These are phyloP conservation scores for Carassius auratus DNA, from an alignment of 2,113 vertebrate species.

Conservation along the genomic window DNA sequence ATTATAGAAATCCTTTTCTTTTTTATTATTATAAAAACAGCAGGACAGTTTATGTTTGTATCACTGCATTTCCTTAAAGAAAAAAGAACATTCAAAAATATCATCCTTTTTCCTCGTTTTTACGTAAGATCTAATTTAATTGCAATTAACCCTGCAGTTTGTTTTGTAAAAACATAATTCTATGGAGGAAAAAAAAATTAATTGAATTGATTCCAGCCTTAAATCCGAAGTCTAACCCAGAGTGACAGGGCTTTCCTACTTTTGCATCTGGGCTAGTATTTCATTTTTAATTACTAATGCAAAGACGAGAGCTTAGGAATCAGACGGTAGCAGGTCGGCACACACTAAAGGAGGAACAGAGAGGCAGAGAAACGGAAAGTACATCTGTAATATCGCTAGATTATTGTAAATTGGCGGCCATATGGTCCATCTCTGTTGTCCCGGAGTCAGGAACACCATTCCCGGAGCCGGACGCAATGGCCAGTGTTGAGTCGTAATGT, in stretches of 20 bases:
- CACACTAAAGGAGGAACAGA: conserved; percentile 67
- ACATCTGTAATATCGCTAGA: conserved; percentile 67
- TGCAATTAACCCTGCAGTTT: conserved; percentile 48
- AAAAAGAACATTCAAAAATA: not conserved
- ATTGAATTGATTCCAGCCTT: conserved; percentile 76
- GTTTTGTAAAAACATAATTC: conserved; percentile 66
- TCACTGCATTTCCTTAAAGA: not conserved
- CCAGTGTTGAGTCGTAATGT: conserved; percentile 68
- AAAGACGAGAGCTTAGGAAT: conserved; percentile 76
- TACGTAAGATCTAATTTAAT: conserved; percentile 55
- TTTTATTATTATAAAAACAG: not conserved
- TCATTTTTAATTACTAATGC: conserved; percentile 82
- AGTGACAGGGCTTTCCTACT: conserved; percentile 68
- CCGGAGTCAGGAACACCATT: conserved; percentile 54
- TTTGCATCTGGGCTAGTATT: conserved; percentile 75
- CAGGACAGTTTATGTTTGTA: not conserved
- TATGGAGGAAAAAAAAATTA: conserved; percentile 60
- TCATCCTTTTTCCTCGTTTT: conserved; percentile 12
- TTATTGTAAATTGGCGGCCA: conserved; percentile 77
- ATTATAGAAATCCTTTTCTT: no score
- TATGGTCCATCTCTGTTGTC: conserved; percentile 74
- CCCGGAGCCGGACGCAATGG: not conserved
- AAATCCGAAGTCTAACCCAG: conserved; percentile 71
- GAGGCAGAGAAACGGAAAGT: conserved; percentile 50
- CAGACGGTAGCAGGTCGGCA: conserved; percentile 73